phyloP scores from a whole-genome alignment of 1,140 invertebrate species.

The Geopemphigus sp. region DNA sequence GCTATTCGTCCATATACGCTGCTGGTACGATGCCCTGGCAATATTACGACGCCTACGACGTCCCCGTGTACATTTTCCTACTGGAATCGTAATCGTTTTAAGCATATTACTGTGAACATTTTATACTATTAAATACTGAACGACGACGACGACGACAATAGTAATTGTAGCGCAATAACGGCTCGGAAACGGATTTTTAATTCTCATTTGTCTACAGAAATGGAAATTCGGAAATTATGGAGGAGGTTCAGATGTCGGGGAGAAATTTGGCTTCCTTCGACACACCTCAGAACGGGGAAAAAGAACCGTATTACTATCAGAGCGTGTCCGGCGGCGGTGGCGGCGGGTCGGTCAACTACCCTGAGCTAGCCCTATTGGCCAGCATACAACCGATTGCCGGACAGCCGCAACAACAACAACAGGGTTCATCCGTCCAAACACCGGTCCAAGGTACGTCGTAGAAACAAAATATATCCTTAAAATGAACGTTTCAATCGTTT shows the following conservation, averaged over 20 bases:
- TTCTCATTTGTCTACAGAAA: background rate
- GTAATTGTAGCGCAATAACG: background rate
- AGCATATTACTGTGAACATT: too few relatives aligned
- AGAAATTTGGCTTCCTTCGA: slow-evolving; percentile 50
- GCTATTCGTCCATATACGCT: too few relatives aligned
- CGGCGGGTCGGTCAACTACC: slow-evolving; percentile 53
- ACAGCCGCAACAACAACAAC: slow-evolving; percentile 45
- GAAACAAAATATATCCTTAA: too few relatives aligned
- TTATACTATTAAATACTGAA: too few relatives aligned
- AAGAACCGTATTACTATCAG: slow-evolving; percentile 24
- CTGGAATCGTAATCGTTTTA: background rate
- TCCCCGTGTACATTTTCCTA: background rate
- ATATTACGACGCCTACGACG: background rate
- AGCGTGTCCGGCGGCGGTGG: slow-evolving; percentile 54
- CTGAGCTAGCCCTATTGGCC: slow-evolving; percentile 50
- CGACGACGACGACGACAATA: too few relatives aligned
- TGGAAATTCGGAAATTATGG: slow-evolving; percentile 37
- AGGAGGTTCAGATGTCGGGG: slow-evolving; percentile 45
- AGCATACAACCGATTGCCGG: slow-evolving; percentile 43
- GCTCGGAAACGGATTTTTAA: background rate
- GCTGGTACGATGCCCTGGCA: too few relatives aligned
- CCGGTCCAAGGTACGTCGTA: slow-evolving; percentile 20
- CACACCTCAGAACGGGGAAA: slow-evolving; percentile 10
- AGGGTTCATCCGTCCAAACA: slow-evolving; percentile 42
- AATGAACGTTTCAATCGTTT: too few relatives aligned